Percentiles rank a stretch among this genome's conserved stretches.
Evolutionary conservation across 2,113 vertebrate species (phyloP).

Genomic region (Canis aureus): DNA sequence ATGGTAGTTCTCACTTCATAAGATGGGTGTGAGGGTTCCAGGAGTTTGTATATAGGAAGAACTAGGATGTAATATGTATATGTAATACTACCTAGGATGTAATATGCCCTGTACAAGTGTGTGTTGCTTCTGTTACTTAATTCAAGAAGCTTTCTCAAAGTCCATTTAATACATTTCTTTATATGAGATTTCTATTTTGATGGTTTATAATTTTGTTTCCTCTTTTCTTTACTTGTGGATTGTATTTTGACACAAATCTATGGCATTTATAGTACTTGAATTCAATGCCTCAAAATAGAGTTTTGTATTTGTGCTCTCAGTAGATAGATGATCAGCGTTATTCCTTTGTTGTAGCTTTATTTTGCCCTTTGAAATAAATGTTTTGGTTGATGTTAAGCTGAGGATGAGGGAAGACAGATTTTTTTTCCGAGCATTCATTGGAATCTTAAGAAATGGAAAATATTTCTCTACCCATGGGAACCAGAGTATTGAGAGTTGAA

Average conservation of each 20-base stretch:
- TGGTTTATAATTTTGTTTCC: conserved; percentile 29
- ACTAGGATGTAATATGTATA: not conserved
- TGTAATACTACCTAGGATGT: not conserved
- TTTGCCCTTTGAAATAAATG: conserved; percentile 50
- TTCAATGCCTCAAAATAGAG: not conserved
- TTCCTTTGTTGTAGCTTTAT: conserved; percentile 28
- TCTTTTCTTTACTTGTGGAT: not conserved
- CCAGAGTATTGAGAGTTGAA: conserved; percentile 16
- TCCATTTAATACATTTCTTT: not conserved
- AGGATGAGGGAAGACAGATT: not conserved
- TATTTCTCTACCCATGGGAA: not conserved
- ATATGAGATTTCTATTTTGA: conserved; percentile 52
- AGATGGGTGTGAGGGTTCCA: not conserved
- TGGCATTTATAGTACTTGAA: not conserved
- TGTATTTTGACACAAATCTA: conserved; percentile 4
- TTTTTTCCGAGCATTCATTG: not conserved
- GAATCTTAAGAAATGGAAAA: conserved; percentile 20
- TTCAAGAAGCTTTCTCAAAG: not conserved
- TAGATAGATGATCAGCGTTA: not conserved
- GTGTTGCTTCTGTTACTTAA: not conserved
- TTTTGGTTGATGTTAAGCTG: conserved; percentile 2
- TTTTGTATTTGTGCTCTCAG: conserved; percentile 28
- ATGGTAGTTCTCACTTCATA: not conserved
- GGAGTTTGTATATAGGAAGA: not conserved
- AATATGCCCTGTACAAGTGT: not conserved